Base-by-base conservation (phyloP, 2,888 invertebrate genomes). In the Adineta ricciae region DNA sequence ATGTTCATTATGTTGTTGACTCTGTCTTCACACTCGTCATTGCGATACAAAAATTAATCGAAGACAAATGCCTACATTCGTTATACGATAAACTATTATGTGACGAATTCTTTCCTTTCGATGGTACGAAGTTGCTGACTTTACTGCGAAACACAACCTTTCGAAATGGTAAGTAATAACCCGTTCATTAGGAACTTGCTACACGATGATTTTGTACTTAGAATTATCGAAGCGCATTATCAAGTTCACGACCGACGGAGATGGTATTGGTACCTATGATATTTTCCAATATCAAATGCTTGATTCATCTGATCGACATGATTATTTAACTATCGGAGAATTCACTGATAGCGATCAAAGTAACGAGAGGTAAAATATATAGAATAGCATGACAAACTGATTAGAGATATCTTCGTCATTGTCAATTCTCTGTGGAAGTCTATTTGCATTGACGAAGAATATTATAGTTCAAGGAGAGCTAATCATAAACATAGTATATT, bases 81-180 rank as follows among this genome's bases (percentile, higher is more conserved):
- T 54, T 87, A 86, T 24, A 87, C 86, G 54, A 89, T 89, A 84
- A 41, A 78, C n/a, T 24, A 41, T 78, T 78, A 78, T 85, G 83
- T 46, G 86, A 87, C 1, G 38, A 85, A 16, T 84, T 86, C 9
- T 86, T 85, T 7, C 84, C 87, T 21, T 86, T 89, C 3, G 89
- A 91, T 7, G 93, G 93, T 52, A 91, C 91, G 38, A 91, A 92
- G 83, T 91, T 94, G 41, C 91, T 93, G 83, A 91, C 92, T 84
- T 92, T 93, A 88, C 93, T 93, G 87, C 90, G 93, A 85, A 93
- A 93, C 88, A 92, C 14, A 24, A 78, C 41, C n/a, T 78, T 41
- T 78, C 38, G 41, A 24, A 78, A 78, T 78, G 78, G 78, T 78
- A 78, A 8, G 0, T 0, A 24, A 56, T n/a, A n/a, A 56, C n/a